These are phyloP conservation scores for Leptodirus hochenwartii DNA, from an alignment of 2,888 invertebrate species.

Conservation along the genomic window DNA sequence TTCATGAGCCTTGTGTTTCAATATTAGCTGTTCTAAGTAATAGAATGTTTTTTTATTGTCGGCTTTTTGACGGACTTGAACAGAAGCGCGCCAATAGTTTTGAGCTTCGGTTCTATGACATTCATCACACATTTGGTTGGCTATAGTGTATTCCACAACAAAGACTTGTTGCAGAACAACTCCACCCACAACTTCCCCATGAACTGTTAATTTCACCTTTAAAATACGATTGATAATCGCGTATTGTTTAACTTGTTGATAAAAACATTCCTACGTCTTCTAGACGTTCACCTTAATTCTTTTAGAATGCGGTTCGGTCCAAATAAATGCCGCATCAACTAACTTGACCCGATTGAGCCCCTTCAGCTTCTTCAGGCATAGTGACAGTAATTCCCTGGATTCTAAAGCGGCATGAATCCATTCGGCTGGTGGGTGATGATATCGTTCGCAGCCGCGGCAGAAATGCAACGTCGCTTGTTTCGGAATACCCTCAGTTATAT, in stretches of 20 bases:
- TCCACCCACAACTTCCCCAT: slow-evolving; percentile 84
- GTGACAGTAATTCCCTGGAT: slow-evolving; percentile 70
- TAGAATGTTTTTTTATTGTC: slow-evolving; percentile 95
- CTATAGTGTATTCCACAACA: slow-evolving; percentile 80
- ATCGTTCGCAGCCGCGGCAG: slow-evolving; percentile 87
- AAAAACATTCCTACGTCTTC: background rate
- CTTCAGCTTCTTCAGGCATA: slow-evolving; percentile 86
- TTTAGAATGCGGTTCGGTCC: slow-evolving; percentile 99
- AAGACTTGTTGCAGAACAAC: slow-evolving; percentile 88
- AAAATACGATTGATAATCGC: slow-evolving; percentile 9
- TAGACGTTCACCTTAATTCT: slow-evolving; percentile 58
- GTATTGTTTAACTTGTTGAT: background rate
- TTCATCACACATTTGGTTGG: slow-evolving; percentile 92
- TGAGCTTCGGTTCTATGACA: slow-evolving; percentile 96
- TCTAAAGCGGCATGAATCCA: slow-evolving; percentile 79
- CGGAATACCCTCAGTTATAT: slow-evolving; percentile 91
- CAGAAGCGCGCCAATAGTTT: slow-evolving; percentile 89
- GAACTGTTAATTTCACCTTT: slow-evolving; percentile 82
- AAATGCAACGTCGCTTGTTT: slow-evolving; percentile 83
- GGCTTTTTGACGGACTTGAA: slow-evolving; percentile 72
- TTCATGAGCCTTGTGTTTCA: slow-evolving; percentile 88
- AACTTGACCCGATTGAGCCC: slow-evolving; percentile 78
- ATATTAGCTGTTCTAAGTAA: slow-evolving; percentile 89
- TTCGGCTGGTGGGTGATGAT: slow-evolving; percentile 79
- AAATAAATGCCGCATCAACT: slow-evolving; percentile 90